A percentile compares a stretch with the other conserved stretches of the same genome.
Conservation (phyloP, 2,888 invertebrate species). For the Heliconius aoede region DNA sequence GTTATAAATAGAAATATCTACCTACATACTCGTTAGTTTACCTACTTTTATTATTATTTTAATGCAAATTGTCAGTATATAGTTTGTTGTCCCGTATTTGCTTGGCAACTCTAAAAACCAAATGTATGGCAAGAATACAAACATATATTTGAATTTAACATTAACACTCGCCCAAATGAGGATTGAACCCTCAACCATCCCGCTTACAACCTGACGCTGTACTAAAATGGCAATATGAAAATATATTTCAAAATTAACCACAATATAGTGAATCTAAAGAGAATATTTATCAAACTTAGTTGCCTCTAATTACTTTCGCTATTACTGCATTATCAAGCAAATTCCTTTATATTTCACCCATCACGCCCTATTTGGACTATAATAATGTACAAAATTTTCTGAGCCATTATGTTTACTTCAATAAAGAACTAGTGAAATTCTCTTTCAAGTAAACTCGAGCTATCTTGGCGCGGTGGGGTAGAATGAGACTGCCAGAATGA, state of each 20-base stretch:
- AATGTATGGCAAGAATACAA: too few relatives aligned
- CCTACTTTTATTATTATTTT: too few relatives aligned
- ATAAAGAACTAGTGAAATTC: neutral
- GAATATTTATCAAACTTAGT: slow-evolving; percentile 38
- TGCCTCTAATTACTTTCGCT: slow-evolving; percentile 40
- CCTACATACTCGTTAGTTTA: too few relatives aligned
- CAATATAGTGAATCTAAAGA: slow-evolving; percentile 1
- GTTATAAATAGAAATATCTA: neutral
- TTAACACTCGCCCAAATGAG: too few relatives aligned
- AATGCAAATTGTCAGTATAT: too few relatives aligned
- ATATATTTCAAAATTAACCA: neutral
- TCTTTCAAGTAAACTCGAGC: neutral
- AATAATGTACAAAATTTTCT: neutral
- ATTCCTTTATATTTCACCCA: neutral
- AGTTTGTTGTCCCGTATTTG: too few relatives aligned
- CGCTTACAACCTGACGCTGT: neutral
- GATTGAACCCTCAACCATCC: neutral
- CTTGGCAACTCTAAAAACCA: too few relatives aligned
- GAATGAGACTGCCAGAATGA: neutral
- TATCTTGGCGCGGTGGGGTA: neutral
- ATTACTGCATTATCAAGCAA: slow-evolving; percentile 39
- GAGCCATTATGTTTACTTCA: slow-evolving; percentile 7
- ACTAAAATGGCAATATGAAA: neutral
- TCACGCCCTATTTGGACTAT: neutral
- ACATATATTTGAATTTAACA: too few relatives aligned